Evolutionary conservation across 2,888 invertebrate genomes (phyloP).

Genomic region (Ferrisia virgata): DNA sequence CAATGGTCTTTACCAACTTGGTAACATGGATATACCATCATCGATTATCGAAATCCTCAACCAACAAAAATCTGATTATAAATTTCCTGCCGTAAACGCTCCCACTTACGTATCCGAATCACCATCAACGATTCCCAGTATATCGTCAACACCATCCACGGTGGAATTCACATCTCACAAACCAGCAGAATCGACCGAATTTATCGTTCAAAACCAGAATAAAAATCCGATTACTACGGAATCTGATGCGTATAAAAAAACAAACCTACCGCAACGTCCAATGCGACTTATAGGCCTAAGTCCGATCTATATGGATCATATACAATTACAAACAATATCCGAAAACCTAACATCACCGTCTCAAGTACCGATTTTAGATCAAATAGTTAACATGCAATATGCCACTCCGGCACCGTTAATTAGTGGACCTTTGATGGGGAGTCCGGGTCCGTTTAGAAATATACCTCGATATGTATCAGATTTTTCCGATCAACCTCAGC

Average conservation of each 20-base stretch:
- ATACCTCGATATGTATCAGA: conserved; percentile 11
- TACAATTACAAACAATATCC: not conserved
- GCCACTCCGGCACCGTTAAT: conserved; percentile 7
- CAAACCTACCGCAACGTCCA: conserved; percentile 16
- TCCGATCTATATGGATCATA: conserved; percentile 22
- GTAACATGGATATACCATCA: not conserved
- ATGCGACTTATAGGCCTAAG: conserved; percentile 25
- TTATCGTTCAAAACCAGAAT: too few relatives aligned
- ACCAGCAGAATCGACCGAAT: not conserved
- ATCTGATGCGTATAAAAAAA: not conserved
- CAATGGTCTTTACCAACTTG: conserved; percentile 21
- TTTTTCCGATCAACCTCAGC: not conserved
- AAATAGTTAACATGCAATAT: conserved; percentile 21
- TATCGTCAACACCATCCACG: not conserved
- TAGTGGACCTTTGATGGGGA: not conserved
- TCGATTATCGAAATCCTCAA: conserved; percentile 23
- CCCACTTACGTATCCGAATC: not conserved
- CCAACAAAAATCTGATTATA: conserved; percentile 14
- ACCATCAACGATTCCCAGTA: not conserved
- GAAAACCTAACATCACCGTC: conserved; percentile 16
- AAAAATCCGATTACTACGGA: not conserved
- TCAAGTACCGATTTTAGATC: not conserved
- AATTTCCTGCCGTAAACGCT: not conserved
- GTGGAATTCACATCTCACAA: not conserved
- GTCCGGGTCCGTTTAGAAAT: conserved; percentile 25